Conservation (phyloP, 92 coral and sea anemone genomes). For the Hydrozoanthus gracilis region DNA sequence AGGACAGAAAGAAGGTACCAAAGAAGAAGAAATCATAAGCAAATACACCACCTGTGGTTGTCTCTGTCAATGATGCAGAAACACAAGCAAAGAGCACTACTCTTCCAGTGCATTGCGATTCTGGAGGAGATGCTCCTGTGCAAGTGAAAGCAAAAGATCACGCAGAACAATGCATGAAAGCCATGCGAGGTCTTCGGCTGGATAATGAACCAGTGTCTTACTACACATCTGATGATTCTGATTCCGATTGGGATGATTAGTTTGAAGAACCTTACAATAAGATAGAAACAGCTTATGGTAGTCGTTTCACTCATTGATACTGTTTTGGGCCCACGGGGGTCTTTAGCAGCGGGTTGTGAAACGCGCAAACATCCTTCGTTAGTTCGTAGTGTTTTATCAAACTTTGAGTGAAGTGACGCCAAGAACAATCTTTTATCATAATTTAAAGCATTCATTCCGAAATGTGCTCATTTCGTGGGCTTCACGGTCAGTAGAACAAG, state of each 20-base stretch:
- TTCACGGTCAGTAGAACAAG: too few species aligned
- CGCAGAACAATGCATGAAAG: slow-evolving; percentile 19
- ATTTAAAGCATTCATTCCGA: too few species aligned
- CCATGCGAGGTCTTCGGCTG: slow-evolving; percentile 13
- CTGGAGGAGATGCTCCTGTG: slow-evolving; percentile 25
- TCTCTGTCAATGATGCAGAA: slow-evolving; percentile 13
- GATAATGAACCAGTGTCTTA: slow-evolving; percentile 18
- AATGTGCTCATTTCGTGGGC: too few species aligned
- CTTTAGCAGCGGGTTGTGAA: too few species aligned
- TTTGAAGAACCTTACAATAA: slow-evolving; percentile 23
- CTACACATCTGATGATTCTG: slow-evolving; percentile 2
- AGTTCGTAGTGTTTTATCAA: too few species aligned
- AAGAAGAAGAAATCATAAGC: slow-evolving; percentile 2
- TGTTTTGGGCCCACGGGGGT: too few species aligned
- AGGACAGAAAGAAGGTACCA: slow-evolving; percentile 5
- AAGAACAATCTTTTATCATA: too few species aligned
- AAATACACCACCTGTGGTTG: slow-evolving; percentile 15
- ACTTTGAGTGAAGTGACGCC: too few species aligned
- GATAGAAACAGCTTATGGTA: slow-evolving; percentile 21
- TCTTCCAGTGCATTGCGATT: slow-evolving; percentile 9
- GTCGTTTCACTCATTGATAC: background rate
- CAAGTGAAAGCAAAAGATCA: slow-evolving; percentile 25
- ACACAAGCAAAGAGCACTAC: slow-evolving; percentile 13
- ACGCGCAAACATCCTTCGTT: too few species aligned
- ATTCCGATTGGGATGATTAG: slow-evolving; percentile 12